Conservation (phyloP, 2,888 invertebrate species). For the Sericinus montela region DNA sequence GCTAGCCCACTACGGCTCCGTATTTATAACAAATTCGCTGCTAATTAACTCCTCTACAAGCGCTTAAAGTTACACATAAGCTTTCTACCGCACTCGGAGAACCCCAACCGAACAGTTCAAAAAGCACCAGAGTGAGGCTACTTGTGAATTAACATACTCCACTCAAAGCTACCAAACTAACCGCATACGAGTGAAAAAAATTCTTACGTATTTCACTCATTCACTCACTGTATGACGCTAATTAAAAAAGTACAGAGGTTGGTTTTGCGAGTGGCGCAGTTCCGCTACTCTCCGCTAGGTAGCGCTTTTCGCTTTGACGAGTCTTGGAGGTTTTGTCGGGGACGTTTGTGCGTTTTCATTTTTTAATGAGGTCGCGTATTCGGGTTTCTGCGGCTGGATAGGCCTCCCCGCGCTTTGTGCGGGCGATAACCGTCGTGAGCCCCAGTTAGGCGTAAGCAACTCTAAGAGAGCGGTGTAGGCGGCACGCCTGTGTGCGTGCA, state of each 20-base stretch:
- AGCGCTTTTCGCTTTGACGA: conserved; percentile 70
- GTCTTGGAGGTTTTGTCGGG: conserved; percentile 49
- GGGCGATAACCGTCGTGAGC: conserved; percentile 32
- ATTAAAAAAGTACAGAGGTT: conserved; percentile 77
- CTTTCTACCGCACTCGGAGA: conserved; percentile 26
- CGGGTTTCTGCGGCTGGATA: conserved; percentile 52
- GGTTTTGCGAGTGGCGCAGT: conserved; percentile 70
- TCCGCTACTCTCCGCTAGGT: conserved; percentile 73
- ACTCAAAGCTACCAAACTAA: conserved; percentile 74
- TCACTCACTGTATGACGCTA: conserved; percentile 72
- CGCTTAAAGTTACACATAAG: conserved; percentile 32
- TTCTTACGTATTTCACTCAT: conserved; percentile 71
- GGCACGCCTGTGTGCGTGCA: conserved; percentile 41
- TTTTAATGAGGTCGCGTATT: conserved; percentile 76
- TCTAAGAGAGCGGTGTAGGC: conserved; percentile 40
- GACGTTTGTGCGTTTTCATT: conserved; percentile 64
- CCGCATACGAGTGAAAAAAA: conserved; percentile 59
- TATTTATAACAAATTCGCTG: conserved; percentile 32
- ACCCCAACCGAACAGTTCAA: conserved; percentile 51
- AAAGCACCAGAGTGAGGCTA: conserved; percentile 52
- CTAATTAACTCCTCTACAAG: conserved; percentile 46
- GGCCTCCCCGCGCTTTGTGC: conserved; percentile 53
- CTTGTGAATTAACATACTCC: conserved; percentile 75
- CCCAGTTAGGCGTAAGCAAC: conserved; percentile 39
- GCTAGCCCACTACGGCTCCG: conserved; percentile 1